A percentile compares a stretch with the other conserved stretches of the same genome.
phyloP scores from a whole-genome alignment of 2,113 vertebrate genomes.

The Coryphaenoides rupestris region DNA sequence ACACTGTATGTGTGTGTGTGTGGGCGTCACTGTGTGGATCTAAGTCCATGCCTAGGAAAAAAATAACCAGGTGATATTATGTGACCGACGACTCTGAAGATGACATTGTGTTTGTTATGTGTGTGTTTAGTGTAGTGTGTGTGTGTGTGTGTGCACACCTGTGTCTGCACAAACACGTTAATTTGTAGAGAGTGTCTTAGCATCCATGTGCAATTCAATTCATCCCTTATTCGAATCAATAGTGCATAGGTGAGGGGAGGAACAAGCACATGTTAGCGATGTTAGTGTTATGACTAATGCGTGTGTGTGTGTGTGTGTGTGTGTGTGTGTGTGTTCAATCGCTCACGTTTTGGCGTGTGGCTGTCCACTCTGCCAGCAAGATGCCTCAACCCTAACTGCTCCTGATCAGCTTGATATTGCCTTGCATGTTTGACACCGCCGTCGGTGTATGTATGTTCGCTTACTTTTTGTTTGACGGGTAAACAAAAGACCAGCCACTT shows the following conservation, averaged over 20 bases:
- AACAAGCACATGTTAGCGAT: constrained; percentile 52
- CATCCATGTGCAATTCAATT: constrained; percentile 58
- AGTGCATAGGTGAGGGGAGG: constrained; percentile 74
- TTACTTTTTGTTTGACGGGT: constrained; percentile 52
- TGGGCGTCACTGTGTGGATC: constrained; percentile 41
- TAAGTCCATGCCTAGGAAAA: constrained; percentile 27
- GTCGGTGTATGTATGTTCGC: too few relatives aligned
- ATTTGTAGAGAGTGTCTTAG: constrained; percentile 29
- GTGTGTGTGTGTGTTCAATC: too few relatives aligned
- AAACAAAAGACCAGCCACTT: constrained; percentile 66
- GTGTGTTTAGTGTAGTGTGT: constrained; percentile 2
- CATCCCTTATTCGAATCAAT: constrained; percentile 65
- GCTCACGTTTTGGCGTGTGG: constrained; percentile 40
- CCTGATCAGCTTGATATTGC: too few relatives aligned
- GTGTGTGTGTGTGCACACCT: constrained; percentile 12
- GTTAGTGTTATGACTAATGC: too few relatives aligned
- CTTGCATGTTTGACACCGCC: too few relatives aligned
- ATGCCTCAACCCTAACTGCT: too few relatives aligned
- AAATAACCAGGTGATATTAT: constrained; percentile 31
- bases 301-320: constrained; percentile 48
- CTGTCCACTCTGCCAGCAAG: constrained; percentile 46
- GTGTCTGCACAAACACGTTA: constrained; percentile 26
- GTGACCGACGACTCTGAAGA: constrained; percentile 24
- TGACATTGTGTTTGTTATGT: constrained; percentile 25
- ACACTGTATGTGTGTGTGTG: constrained; percentile 29